Evolutionary conservation across 30 jellyfish, hydroid and myxozoan genomes (phyloP).

Genomic region (Turritopsis dohrnii): DNA sequence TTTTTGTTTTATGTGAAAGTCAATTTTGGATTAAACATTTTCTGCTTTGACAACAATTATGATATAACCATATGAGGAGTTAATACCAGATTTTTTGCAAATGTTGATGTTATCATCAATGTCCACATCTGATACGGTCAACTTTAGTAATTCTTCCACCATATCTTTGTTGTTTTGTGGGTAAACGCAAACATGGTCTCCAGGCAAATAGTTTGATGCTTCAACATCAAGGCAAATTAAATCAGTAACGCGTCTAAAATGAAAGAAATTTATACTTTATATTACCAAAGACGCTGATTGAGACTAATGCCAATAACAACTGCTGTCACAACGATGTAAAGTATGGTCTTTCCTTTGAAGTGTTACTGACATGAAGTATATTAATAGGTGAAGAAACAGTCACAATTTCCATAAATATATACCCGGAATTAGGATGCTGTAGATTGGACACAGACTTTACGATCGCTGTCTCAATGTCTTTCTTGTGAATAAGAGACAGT

Average conservation of each 20-base stretch:
- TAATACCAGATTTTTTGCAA: neutral
- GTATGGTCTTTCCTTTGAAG: no score
- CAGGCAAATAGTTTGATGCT: slow-evolving; percentile 62
- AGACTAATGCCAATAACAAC: no score
- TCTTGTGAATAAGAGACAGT: slow-evolving; percentile 38
- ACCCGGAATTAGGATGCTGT: slow-evolving; percentile 73
- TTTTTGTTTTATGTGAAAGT: no score
- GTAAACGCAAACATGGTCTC: slow-evolving; percentile 87
- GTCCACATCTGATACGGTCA: slow-evolving; percentile 47
- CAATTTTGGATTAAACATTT: no score
- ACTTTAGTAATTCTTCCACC: slow-evolving; percentile 47
- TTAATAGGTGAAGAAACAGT: no score
- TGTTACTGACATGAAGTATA: no score
- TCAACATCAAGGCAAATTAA: slow-evolving; percentile 53
- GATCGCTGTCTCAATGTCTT: slow-evolving; percentile 29
- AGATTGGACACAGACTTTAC: slow-evolving; percentile 49
- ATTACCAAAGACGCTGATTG: no score
- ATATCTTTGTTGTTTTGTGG: slow-evolving; percentile 50
- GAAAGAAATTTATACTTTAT: neutral
- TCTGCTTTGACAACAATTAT: no score
- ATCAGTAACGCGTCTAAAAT: slow-evolving; percentile 73
- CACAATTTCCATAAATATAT: neutral
- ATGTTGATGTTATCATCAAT: slow-evolving; percentile 2
- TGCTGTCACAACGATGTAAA: no score
- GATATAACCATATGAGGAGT: no score